Evolutionary conservation across 2,888 invertebrate species (phyloP), one percentile per base, ranked within the genome.

Genomic region (Eristalis pertinax): DNA sequence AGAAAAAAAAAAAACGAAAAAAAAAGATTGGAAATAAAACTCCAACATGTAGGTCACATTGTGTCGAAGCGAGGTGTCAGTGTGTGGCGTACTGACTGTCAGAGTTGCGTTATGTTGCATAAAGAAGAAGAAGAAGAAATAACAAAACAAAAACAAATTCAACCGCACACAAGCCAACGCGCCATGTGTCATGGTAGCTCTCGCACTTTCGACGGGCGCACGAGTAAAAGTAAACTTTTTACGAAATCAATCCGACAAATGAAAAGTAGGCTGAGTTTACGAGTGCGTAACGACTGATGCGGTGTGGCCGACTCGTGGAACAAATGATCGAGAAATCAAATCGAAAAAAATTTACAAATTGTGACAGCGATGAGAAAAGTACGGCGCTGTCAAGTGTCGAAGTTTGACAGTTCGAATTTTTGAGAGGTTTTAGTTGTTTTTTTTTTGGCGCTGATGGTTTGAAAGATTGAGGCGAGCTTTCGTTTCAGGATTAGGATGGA

Each of bases 241-340:
- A 83, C 87, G 87, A 87, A 87, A 87, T 84, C 84, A 19, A 38
- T 69, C 72, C 19, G 50, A 50, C 19, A 19, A 76, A 26, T 64
- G 10, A 75, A 79, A 87, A 87, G 86, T 87, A 84, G 87, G 84
- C 87, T 87, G 67, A 87, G 72, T 79, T 84, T 84, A 80, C 43
- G 69, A 87, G 87, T 87, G 87, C 87, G 87, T 87, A 80, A 87
- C 84, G 72, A 19, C 22, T n/a, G 56, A 60, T 13, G 19, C 60
- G 24, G 11, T 11, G 7, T 15, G 60, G 4, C 5, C 7, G n/a
- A 15, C 50, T n/a, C 11, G 24, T 24, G 58, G 22, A 19, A 58
- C 60, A 60, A 29, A 29, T 38, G 38, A 38, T 38, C 38, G 38
- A 13, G 13, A 26, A 60, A 24, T 26, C 13, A 26, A 60, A 5